Base-by-base conservation (phyloP, 2,113 vertebrate species). In the Paracanthobrama guichenoti region DNA sequence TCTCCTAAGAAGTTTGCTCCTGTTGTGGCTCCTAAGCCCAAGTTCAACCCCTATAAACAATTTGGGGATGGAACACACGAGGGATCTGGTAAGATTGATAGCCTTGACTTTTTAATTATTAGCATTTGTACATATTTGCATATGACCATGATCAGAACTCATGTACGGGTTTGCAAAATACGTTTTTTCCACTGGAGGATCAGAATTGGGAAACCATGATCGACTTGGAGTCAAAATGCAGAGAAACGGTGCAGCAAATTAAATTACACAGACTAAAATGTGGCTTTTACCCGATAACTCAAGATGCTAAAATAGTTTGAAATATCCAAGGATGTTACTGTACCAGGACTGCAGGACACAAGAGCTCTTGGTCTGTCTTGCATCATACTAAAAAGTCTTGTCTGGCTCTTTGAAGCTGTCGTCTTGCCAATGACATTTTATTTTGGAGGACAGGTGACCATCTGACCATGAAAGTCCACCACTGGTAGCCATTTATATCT, bases 1-100 rank as follows among this genome's bases (percentile, higher is more conserved):
- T 83, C 92, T 0, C 98, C 97, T 50, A 98, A 98, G 94, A 99
- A 99, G 84, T 99, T 97, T 91, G 97, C 97, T 0, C 97, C 98
- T 0, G 92, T 98, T 0, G 98, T 99, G 10, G 98, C 98, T 24
- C 98, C 98, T 44, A 99, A 99, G 85, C 98, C 98, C 22, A 99
- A 98, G 90, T 98, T 97, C 91, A 98, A 98, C 87, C 97, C 97
- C 0, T 98, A 97, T 89, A 97, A 97, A 85, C 88, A 81, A 12
- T 50, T 31, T 18, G 92, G 88, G 74, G 94, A 94, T 1, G 7
- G 81, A 18, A 9, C 48, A 26, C 92, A 91, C 4, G 93, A 95
- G 82, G 31, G 79, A 22, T 82, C 86, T 91, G 93, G 94, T 94
- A 93, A 90, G 85, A 77, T 28, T 60, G 53, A 18, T 28, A 69